Base-by-base conservation (phyloP, 2,797 vertebrate genomes). In the Clarias pachynema region DNA sequence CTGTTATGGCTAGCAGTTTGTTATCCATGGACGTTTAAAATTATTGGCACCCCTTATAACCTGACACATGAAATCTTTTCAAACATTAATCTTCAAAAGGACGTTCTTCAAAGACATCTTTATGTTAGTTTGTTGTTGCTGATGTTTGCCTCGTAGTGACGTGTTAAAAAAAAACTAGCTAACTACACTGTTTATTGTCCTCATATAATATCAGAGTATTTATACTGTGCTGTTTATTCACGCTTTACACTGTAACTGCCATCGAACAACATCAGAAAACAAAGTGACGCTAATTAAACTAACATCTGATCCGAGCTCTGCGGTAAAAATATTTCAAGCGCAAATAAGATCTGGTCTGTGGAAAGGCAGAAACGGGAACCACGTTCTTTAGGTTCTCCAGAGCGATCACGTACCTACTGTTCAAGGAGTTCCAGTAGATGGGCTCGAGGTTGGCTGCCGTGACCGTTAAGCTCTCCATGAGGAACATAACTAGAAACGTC, bases 351-450 rank as follows among this genome's bases (percentile, higher is more conserved):
- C 72, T 75, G 49, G n/a, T 53, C 37, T 72, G 69, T 44, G 69
- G 37, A 72, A 44, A 72, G 15, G 56, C 29, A 59, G 31, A 60
- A 60, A 34, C 14, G 20, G 22, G 29, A 78, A 78, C 15, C 49
- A 31, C 5, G 26, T 12, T 75, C 8, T 75, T 57, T 57, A 34
- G 29, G 5, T 59, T 57, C 53, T 49, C 53, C 26, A 57, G 57
- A 1, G n/a, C 66, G 5, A 68, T 16, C 81, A 81, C 92, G 89
- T 89, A 96, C 95, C 95, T 95, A 91, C 93, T 95, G 91, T 96
- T 96, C 10, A 95, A 92, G 1, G 95, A 94, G 89, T 96, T 96
- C 95, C 95, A 96, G 91, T 95, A 95, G 84, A 96, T 94, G 66
- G 95, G 95, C 70, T 96, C 95, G 89, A 96, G 88, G 89, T 95